Evolutionary conservation across 92 coral and sea anemone species (phyloP).

Genomic region (Hydrozoanthus gracilis): DNA sequence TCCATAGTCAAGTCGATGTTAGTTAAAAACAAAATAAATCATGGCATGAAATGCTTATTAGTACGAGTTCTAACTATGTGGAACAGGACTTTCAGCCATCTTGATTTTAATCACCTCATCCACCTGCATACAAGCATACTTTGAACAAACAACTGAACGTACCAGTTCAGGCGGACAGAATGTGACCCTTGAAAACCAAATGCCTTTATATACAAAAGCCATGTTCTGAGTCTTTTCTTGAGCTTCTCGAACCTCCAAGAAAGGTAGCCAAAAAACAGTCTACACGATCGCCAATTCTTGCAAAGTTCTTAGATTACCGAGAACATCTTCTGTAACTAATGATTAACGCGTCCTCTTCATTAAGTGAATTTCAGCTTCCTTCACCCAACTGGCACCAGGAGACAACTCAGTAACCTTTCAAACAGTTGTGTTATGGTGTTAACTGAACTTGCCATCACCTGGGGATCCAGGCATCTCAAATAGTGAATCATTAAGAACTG

Average conservation of each 20-base stretch:
- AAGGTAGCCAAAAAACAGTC: constrained; percentile 61
- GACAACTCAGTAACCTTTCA: constrained; percentile 68
- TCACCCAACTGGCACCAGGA: constrained; percentile 59
- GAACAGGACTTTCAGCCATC: background rate
- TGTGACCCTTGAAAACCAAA: background rate
- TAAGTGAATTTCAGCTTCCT: constrained; percentile 60
- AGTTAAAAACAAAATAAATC: background rate
- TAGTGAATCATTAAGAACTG: constrained; percentile 71
- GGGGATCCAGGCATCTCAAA: constrained; percentile 77
- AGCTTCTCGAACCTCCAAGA: too few relatives aligned
- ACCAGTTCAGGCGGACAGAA: too few relatives aligned
- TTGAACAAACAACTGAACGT: background rate
- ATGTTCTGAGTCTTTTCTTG: constrained; percentile 28
- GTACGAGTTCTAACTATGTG: background rate
- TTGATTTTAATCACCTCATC: background rate
- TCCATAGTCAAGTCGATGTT: too few relatives aligned
- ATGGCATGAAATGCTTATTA: background rate
- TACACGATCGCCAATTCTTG: constrained; percentile 53
- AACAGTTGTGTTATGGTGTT: constrained; percentile 62
- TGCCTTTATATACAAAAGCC: constrained; percentile 1
- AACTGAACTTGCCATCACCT: constrained; percentile 64
- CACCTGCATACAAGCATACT: background rate
- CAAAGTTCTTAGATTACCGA: constrained; percentile 61
- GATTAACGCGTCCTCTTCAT: constrained; percentile 60
- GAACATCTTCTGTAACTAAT: constrained; percentile 66